Conservation (phyloP, 2,888 invertebrate species). For the Platycnemis pennipes region DNA sequence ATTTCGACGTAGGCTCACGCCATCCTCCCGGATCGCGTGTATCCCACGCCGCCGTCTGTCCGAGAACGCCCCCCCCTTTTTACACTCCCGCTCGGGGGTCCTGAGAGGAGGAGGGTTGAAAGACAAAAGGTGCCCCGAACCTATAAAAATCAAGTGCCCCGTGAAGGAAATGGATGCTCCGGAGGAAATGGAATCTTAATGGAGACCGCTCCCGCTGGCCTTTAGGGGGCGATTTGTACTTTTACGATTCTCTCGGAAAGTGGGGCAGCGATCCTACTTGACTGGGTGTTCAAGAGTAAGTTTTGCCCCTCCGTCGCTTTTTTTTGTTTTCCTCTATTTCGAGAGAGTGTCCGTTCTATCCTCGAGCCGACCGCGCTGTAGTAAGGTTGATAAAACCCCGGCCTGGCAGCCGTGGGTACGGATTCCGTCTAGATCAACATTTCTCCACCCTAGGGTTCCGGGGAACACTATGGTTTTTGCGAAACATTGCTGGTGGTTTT, state of each 20-base stretch:
- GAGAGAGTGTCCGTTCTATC: neutral
- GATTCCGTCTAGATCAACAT: too few relatives aligned
- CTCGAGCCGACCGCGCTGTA: too few relatives aligned
- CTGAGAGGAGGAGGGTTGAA: neutral
- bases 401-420: too few relatives aligned
- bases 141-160: conserved; percentile 6
- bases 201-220: neutral
- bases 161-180: neutral
- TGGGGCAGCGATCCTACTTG: conserved; percentile 1
- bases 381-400: too few relatives aligned
- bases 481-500: too few relatives aligned
- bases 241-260: conserved; percentile 44
- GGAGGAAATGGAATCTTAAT: conserved; percentile 37
- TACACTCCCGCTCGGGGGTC: conserved; percentile 27
- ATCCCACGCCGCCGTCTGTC: neutral
- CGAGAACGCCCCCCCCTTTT: neutral
- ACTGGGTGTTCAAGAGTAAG: neutral
- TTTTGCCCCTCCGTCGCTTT: neutral
- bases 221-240: conserved; percentile 1
- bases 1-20: neutral
- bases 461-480: too few relatives aligned
- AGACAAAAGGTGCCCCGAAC: conserved; percentile 2
- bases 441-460: too few relatives aligned
- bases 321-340: neutral
- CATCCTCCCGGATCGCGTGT: neutral